Percentiles rank a stretch among this genome's conserved stretches.
These are phyloP conservation scores for Saiga tatarica DNA, from an alignment of 2,113 vertebrate species.

Conservation along the genomic window DNA sequence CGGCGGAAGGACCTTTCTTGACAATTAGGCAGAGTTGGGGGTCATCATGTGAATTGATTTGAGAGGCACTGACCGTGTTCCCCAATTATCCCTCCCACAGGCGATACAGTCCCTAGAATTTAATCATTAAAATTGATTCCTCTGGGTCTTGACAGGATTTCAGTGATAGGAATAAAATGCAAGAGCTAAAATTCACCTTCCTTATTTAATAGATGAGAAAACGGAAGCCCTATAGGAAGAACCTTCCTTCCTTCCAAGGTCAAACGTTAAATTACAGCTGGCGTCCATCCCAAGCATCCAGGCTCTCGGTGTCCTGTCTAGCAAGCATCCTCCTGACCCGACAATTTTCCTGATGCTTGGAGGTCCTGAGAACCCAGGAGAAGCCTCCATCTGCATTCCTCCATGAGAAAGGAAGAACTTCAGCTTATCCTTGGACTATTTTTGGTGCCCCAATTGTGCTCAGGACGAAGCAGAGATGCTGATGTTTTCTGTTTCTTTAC, in stretches of 20 bases:
- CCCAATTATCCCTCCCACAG: not conserved
- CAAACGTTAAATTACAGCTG: not conserved
- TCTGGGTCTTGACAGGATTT: slow-evolving; percentile 29
- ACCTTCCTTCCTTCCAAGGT: slow-evolving; percentile 14
- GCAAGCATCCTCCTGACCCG: not conserved
- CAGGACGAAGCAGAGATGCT: slow-evolving; percentile 56
- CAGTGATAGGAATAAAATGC: slow-evolving; percentile 14
- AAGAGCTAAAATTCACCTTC: not conserved
- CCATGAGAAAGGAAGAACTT: slow-evolving; percentile 5
- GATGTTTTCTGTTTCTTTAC: slow-evolving; percentile 60
- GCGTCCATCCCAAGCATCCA: not conserved
- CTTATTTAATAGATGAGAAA: not conserved
- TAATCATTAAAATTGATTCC: slow-evolving; percentile 52
- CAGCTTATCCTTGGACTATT: slow-evolving; percentile 49
- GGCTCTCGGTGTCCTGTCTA: not conserved
- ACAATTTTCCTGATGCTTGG: not conserved
- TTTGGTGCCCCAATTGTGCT: slow-evolving; percentile 42
- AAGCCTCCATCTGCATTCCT: not conserved
- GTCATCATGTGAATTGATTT: slow-evolving; percentile 34
- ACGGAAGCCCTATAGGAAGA: not conserved
- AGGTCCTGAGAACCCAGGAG: not conserved
- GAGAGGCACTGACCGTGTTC: not conserved
- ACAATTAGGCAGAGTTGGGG: slow-evolving; percentile 20
- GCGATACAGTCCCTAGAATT: not conserved
- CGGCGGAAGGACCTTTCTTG: not conserved